Evolutionary conservation across 2,113 vertebrate genomes (phyloP).

Genomic region (Puffinus mauretanicus): DNA sequence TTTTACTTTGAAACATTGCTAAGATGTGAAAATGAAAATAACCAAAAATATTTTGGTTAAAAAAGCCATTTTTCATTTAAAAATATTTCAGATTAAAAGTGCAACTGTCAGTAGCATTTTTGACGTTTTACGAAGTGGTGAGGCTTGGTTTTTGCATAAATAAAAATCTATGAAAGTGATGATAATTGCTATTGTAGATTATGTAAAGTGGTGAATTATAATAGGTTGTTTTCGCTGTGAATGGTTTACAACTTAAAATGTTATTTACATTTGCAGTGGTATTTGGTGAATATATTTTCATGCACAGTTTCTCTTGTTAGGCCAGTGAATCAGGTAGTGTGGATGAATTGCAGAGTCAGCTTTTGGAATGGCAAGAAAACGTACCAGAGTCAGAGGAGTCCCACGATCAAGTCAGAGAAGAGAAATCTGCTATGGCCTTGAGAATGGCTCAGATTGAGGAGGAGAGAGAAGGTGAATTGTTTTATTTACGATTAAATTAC

Average conservation of each 20-base stretch:
- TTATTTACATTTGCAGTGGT: background rate
- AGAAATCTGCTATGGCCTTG: conserved; percentile 80
- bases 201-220: background rate
- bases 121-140: background rate
- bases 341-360: conserved; percentile 84
- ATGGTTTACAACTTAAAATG: background rate
- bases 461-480: conserved; percentile 87
- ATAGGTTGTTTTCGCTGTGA: background rate
- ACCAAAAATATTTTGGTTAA: background rate
- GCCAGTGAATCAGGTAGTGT: conserved; percentile 86
- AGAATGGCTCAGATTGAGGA: conserved; percentile 89
- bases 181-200: no score
- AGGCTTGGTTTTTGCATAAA: background rate
- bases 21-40: background rate
- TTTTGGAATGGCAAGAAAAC: conserved; percentile 90
- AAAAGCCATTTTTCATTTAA: background rate
- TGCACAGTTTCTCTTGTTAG: conserved; percentile 47
- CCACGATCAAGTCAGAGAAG: conserved; percentile 76
- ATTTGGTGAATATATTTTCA: background rate
- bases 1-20: background rate
- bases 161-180: no score
- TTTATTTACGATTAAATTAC: background rate
- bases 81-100: background rate
- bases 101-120: background rate
- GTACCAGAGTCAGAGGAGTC: conserved; percentile 76